A percentile compares a stretch with the other conserved stretches of the same genome.
These are phyloP conservation scores for Pyrgilauda ruficollis DNA, from an alignment of 2,113 vertebrate species.

Conservation along the genomic window DNA sequence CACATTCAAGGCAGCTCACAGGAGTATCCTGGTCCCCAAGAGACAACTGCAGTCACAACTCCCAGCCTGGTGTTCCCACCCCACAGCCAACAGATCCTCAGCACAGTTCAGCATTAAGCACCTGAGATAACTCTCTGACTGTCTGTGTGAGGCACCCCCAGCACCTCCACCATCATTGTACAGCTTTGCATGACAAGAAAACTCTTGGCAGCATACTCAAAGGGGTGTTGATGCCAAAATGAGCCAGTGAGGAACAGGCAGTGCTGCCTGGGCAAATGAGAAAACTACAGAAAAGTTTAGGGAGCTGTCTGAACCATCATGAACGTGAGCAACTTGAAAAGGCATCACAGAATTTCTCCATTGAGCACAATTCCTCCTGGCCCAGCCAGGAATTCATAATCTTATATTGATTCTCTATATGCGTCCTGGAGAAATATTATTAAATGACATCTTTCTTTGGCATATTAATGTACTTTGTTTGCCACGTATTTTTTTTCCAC, in stretches of 20 bases:
- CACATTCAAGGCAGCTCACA: neutral
- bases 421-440: neutral
- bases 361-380: neutral
- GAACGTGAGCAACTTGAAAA: neutral
- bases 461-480: neutral
- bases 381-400: neutral
- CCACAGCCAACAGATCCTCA: neutral
- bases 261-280: neutral
- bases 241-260: neutral
- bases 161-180: fast-evolving
- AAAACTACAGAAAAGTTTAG: neutral
- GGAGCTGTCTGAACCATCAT: neutral
- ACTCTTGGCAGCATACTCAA: neutral
- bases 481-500: neutral
- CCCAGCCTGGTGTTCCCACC: neutral
- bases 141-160: fast-evolving
- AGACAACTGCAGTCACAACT: neutral
- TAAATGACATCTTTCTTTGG: neutral
- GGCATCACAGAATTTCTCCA: neutral
- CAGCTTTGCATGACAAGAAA: neutral
- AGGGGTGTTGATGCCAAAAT: neutral
- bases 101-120: neutral
- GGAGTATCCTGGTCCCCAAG: neutral
- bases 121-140: neutral
- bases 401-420: neutral